Evolutionary conservation across 2,797 vertebrate species (phyloP).

Genomic region (Gambusia yucatana): DNA sequence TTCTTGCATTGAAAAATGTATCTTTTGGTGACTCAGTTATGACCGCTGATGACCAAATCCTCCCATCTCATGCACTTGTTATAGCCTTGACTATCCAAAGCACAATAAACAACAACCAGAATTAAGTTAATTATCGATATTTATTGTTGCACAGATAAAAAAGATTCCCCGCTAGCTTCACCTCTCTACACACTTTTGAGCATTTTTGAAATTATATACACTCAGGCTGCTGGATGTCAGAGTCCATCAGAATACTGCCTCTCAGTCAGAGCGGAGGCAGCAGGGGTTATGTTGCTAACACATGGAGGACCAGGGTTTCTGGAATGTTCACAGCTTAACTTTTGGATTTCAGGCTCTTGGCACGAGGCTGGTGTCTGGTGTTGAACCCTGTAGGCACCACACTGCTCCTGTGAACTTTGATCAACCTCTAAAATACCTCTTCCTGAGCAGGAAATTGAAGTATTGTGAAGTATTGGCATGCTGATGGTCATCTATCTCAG

Average conservation of each 20-base stretch:
- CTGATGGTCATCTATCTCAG: constrained; percentile 90
- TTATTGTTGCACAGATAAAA: no score
- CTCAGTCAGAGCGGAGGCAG: constrained; percentile 38
- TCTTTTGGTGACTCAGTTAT: constrained; percentile 1
- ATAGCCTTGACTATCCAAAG: no score
- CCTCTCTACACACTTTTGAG: background rate
- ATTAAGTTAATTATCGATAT: no score
- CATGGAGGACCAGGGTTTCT: constrained; percentile 60
- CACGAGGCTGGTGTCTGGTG: constrained; percentile 74
- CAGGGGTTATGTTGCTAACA: constrained; percentile 69
- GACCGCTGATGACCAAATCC: background rate
- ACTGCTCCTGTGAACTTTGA: constrained; percentile 93
- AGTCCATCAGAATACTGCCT: constrained; percentile 35
- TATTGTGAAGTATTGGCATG: constrained; percentile 90
- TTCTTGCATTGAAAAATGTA: background rate
- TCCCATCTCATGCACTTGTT: constrained; percentile 8
- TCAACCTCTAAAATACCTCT: constrained; percentile 91
- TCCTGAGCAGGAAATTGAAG: constrained; percentile 93
- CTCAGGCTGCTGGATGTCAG: constrained; percentile 28
- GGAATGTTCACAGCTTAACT: constrained; percentile 88
- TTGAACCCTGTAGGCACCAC: constrained; percentile 83
- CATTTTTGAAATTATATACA: constrained; percentile 29
- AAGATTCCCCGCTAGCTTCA: no score
- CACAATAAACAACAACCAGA: no score
- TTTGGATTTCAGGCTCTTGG: constrained; percentile 86